Conservation (phyloP, 2,797 vertebrate genomes). For the Eulemur coronatus region DNA sequence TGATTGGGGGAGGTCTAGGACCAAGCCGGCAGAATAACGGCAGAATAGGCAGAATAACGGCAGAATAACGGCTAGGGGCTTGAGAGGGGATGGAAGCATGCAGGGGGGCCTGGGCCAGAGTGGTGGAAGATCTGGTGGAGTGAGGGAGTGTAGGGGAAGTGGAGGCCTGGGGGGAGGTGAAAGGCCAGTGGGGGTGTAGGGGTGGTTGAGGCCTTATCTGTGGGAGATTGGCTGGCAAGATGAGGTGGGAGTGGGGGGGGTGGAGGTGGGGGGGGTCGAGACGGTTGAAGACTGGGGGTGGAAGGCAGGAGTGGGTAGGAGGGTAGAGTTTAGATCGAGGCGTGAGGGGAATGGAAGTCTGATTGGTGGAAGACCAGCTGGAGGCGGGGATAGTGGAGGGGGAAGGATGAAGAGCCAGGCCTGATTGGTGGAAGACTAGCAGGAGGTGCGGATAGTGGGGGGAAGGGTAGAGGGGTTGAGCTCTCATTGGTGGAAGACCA, state of each 20-base stretch:
- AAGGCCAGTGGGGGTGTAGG: no score
- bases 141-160: no score
- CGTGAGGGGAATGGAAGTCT: neutral
- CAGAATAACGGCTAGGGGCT: neutral
- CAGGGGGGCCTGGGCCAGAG: neutral
- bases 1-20: neutral
- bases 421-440: no score
- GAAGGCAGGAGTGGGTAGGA: neutral
- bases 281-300: neutral
- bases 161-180: neutral
- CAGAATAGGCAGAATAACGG: no score
- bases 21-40: no score
- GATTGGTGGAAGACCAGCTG: no score
- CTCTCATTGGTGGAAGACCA: no score
- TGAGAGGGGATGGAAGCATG: neutral
- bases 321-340: neutral
- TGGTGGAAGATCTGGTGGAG: neutral
- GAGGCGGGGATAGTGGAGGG: no score
- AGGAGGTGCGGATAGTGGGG: no score
- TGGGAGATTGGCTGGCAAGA: neutral
- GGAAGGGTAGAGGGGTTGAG: neutral
- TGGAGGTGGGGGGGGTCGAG: neutral
- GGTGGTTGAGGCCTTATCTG: neutral
- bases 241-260: neutral
- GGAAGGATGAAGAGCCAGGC: no score